Conservation (phyloP, 2,888 invertebrate genomes). For the Dolichopus griseipennis region DNA sequence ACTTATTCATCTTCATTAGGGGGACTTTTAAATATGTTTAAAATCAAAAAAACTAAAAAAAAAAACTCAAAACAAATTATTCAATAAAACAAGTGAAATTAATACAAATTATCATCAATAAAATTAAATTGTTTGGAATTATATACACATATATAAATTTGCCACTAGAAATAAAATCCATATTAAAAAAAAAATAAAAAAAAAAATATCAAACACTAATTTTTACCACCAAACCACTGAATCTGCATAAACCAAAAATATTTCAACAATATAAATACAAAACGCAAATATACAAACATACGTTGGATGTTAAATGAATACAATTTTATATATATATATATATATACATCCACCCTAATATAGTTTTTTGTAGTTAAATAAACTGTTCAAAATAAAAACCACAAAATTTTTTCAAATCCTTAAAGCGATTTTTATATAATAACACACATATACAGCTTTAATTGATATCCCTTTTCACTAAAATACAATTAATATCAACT, state of each 20-base stretch:
- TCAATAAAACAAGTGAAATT: neutral
- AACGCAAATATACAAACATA: neutral
- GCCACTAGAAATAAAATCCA: neutral
- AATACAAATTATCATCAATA: constrained; percentile 6
- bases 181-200: neutral
- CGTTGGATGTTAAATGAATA: neutral
- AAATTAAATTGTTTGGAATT: constrained; percentile 6
- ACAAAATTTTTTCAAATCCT: neutral
- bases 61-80: neutral
- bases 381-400: neutral
- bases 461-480: neutral
- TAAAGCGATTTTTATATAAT: neutral
- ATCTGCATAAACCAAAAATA: neutral
- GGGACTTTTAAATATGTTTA: no score
- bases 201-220: neutral
- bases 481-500: neutral
- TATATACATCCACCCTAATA: neutral
- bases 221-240: neutral
- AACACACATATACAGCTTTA: neutral
- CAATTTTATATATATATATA: neutral
- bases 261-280: neutral
- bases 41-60: no score
- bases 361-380: neutral
- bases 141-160: no score
- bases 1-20: no score